A percentile compares a stretch with the other conserved stretches of the same genome.
Conservation (phyloP, 2,113 vertebrate species). For the Entelurus aequoreus region DNA sequence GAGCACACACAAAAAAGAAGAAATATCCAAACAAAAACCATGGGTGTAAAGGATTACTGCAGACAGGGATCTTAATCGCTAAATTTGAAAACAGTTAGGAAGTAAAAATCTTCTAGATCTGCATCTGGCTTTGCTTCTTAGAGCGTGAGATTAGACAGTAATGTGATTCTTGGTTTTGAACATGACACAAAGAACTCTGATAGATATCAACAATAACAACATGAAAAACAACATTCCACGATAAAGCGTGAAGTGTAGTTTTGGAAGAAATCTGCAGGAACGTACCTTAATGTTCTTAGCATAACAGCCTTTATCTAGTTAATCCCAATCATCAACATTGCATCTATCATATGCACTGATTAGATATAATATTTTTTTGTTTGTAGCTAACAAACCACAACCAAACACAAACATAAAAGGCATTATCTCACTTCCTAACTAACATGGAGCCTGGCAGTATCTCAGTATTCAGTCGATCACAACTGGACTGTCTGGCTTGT, state of each 20-base stretch:
- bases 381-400: too few species aligned
- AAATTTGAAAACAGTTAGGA: slow-evolving; percentile 50
- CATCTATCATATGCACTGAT: not conserved
- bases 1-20: slow-evolving; percentile 14
- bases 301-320: slow-evolving; percentile 2
- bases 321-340: not conserved
- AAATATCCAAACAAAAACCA: slow-evolving; percentile 42
- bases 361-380: not conserved
- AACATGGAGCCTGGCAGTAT: too few species aligned
- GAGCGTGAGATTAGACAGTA: slow-evolving; percentile 60
- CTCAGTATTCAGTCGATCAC: too few species aligned
- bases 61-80: slow-evolving; percentile 54
- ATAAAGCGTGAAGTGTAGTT: slow-evolving; percentile 43
- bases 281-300: slow-evolving; percentile 8
- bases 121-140: slow-evolving; percentile 59
- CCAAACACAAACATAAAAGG: too few species aligned
- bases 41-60: slow-evolving; percentile 48
- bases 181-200: slow-evolving; percentile 57
- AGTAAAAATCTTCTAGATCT: slow-evolving; percentile 56
- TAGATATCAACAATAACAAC: slow-evolving; percentile 46
- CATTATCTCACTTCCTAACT: too few species aligned
- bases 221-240: slow-evolving; percentile 34
- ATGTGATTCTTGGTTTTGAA: slow-evolving; percentile 59
- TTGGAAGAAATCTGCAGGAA: slow-evolving; percentile 23
- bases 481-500: too few species aligned